phyloP scores from a whole-genome alignment of 2,113 vertebrate species.

The Ibidorhyncha struthersii region DNA sequence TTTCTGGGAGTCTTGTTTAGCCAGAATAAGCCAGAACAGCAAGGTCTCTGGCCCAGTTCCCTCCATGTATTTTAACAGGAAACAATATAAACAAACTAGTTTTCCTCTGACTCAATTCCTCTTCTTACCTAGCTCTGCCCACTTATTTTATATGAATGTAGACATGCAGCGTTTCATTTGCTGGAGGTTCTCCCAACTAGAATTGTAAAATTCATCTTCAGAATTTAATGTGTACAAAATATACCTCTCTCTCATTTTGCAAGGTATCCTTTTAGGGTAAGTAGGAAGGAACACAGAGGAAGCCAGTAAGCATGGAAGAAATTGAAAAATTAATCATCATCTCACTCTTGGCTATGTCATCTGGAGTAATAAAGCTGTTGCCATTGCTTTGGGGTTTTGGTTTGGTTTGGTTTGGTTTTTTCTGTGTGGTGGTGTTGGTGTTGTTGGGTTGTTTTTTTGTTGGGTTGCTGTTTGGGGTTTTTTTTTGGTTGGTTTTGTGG shows the following conservation, averaged over 20 bases:
- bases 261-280: background rate
- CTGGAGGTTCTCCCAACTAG: background rate
- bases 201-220: background rate
- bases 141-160: background rate
- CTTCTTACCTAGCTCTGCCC: background rate
- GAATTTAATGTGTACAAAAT: background rate
- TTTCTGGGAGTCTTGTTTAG: background rate
- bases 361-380: background rate
- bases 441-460: background rate
- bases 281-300: background rate
- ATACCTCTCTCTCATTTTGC: background rate
- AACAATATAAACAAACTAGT: background rate
- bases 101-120: background rate
- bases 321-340: background rate
- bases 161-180: background rate
- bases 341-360: background rate
- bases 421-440: no score
- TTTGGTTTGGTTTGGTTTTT: background rate
- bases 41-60: background rate
- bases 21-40: slow-evolving; percentile 1
- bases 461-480: no score
- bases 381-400: background rate
- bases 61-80: background rate
- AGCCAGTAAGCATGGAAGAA: background rate
- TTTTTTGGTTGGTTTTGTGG: background rate